Base-by-base conservation (phyloP, 2,888 invertebrate species). In the Amiota mariae region DNA sequence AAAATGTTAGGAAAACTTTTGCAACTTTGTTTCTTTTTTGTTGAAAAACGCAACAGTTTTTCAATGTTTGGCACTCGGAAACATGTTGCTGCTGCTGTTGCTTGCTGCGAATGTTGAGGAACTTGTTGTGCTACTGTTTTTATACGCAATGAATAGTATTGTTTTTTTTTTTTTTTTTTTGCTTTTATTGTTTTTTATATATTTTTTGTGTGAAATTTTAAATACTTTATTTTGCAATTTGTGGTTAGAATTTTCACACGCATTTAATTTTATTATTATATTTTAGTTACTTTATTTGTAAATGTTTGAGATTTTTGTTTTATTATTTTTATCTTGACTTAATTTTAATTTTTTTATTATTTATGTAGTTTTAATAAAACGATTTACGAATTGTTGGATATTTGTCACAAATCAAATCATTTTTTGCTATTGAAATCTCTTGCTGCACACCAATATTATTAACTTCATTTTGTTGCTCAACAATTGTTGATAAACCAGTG, bases 31-130 rank as follows among this genome's bases (percentile, higher is more conserved):
- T 63, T 63, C 13, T n/a, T 63, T 9, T 63, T 36, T 10, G 11
- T 36, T 36, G 20, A 20, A 36, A 68, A 54, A 36, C 54, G 67
- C 67, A 68, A 54, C 54, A 68, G 51, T 68, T 36, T 36, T 36
- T 36, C 67, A 68, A 24, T 36, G 36, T 36, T 36, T 36, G 36
- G 15, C 24, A 18, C 20, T 20, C 11, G 54, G 24, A 54, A 68
- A 68, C 67, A 68, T 68, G 67, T 68, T 49, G 67, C 67, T 36
- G 51, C 67, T 36, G 36, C 36, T 6, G 36, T 6, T 36, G 3
- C 8, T 36, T 36, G 36, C 8, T 36, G 36, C 4, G 36, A 36
- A 54, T 51, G 20, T 54, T 68, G 54, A 68, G 67, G 67, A 68
- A 68, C 67, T 68, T 66, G 48, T 15, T 66, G 36, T 36, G 2